These are phyloP conservation scores for Amorpha juglandis DNA, from an alignment of 2,888 invertebrate species.

Conservation along the genomic window DNA sequence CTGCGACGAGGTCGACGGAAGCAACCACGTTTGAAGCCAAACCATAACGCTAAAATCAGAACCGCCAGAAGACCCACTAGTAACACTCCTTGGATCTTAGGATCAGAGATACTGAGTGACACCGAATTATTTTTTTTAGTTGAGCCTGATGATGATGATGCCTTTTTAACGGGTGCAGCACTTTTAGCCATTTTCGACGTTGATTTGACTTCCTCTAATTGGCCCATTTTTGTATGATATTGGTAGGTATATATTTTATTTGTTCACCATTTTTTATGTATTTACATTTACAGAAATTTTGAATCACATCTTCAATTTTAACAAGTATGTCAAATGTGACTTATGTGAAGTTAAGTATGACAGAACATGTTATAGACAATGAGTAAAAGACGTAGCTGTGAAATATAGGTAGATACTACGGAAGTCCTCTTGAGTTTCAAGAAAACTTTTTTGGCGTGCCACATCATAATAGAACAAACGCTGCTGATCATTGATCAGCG, in stretches of 20 bases:
- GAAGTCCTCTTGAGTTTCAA: neutral
- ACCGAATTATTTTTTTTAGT: constrained; percentile 16
- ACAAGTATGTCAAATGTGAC: neutral
- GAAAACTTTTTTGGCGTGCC: no score
- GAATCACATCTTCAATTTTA: constrained; percentile 1
- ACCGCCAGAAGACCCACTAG: constrained; percentile 53
- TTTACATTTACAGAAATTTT: neutral
- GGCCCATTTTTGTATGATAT: constrained; percentile 45
- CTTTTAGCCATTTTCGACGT: constrained; percentile 48
- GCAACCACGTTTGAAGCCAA: constrained; percentile 56
- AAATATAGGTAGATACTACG: neutral
- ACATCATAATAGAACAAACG: no score
- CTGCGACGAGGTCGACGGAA: constrained; percentile 48
- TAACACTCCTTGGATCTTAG: constrained; percentile 55
- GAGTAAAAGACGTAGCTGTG: neutral
- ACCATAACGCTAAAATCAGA: constrained; percentile 55
- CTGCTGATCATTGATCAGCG: no score
- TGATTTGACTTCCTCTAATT: constrained; percentile 43
- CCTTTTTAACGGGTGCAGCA: constrained; percentile 41
- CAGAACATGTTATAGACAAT: neutral
- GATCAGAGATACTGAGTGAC: constrained; percentile 41
- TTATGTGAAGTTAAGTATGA: neutral
- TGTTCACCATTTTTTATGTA: neutral
- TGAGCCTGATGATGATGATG: constrained; percentile 31
- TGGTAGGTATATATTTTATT: neutral